Conservation (phyloP, 2,888 invertebrate genomes). For the Ormyrus pomaceus region DNA sequence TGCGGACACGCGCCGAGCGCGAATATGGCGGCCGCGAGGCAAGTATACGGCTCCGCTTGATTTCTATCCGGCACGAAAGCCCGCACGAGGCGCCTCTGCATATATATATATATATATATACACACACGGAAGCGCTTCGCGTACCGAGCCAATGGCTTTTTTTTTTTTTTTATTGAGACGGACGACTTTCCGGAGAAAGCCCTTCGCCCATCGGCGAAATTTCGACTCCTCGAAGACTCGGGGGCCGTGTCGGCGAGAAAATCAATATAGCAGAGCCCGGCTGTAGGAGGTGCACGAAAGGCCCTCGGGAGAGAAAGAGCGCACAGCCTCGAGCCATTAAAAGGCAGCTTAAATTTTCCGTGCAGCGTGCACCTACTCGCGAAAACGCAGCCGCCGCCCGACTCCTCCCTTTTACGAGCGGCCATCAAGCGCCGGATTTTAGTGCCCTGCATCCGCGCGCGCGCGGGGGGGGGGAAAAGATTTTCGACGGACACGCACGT, state of each 20-base stretch:
- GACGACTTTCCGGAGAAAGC: too few species aligned
- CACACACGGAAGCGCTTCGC: neutral
- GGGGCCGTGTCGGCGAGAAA: too few species aligned
- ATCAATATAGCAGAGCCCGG: too few species aligned
- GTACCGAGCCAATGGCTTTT: neutral
- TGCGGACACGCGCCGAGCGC: slow-evolving; percentile 4
- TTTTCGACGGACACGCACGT: too few species aligned
- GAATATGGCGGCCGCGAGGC: slow-evolving; percentile 12
- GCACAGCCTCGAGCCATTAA: neutral
- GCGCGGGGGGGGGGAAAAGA: neutral
- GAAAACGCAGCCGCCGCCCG: neutral
- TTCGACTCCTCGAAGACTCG: too few species aligned
- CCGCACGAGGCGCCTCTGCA: too few species aligned
- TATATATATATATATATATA: slow-evolving; percentile 1
- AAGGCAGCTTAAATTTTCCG: neutral
- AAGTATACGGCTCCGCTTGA: slow-evolving; percentile 40
- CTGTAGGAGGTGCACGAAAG: too few species aligned
- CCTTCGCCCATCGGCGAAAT: too few species aligned
- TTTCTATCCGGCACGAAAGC: slow-evolving; percentile 59
- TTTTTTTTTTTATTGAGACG: too few species aligned
- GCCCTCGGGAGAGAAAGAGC: too few species aligned
- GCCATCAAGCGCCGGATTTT: slow-evolving; percentile 15
- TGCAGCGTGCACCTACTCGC: neutral
- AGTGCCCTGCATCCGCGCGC: neutral
- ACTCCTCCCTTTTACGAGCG: slow-evolving; percentile 17